These are phyloP conservation scores for Brenthis daphne DNA, from an alignment of 2,888 invertebrate species.

Conservation along the genomic window DNA sequence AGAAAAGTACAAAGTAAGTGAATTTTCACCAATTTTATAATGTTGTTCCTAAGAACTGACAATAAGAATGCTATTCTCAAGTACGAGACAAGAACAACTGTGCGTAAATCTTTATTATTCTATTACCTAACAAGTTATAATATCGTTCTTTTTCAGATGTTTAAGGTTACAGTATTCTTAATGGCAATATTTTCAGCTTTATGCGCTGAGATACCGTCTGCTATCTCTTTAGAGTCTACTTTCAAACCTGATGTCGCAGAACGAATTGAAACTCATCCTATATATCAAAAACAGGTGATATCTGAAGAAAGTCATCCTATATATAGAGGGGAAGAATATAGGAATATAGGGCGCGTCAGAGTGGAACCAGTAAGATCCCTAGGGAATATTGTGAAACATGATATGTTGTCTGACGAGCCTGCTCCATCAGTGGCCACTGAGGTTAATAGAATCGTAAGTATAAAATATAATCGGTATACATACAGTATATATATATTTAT, in stretches of 20 bases:
- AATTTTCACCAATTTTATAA: background rate
- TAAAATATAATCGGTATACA: background rate
- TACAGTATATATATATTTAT: too few species aligned
- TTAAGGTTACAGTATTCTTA: slow-evolving; percentile 48
- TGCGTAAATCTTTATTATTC: too few species aligned
- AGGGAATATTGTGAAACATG: slow-evolving; percentile 62
- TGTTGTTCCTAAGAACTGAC: background rate
- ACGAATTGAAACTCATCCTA: slow-evolving; percentile 49
- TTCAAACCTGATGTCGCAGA: slow-evolving; percentile 57
- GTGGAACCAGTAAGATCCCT: slow-evolving; percentile 60
- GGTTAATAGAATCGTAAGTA: slow-evolving; percentile 67
- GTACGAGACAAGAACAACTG: too few species aligned
- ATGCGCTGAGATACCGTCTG: slow-evolving; percentile 60
- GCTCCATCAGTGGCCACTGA: slow-evolving; percentile 51
- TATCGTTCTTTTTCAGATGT: slow-evolving; percentile 56
- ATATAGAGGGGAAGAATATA: slow-evolving; percentile 57
- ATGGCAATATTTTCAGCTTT: slow-evolving; percentile 48
- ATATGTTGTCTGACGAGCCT: slow-evolving; percentile 71
- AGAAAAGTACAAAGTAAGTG: slow-evolving; percentile 53
- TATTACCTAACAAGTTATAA: background rate
- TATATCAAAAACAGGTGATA: slow-evolving; percentile 54
- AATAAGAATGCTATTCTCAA: background rate
- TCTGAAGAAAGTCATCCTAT: slow-evolving; percentile 55
- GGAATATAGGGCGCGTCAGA: slow-evolving; percentile 57
- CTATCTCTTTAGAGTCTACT: slow-evolving; percentile 45